A percentile compares a stretch with the other conserved stretches of the same genome.
Conservation (phyloP, 2,113 vertebrate genomes). For the Colinus virginianus region DNA sequence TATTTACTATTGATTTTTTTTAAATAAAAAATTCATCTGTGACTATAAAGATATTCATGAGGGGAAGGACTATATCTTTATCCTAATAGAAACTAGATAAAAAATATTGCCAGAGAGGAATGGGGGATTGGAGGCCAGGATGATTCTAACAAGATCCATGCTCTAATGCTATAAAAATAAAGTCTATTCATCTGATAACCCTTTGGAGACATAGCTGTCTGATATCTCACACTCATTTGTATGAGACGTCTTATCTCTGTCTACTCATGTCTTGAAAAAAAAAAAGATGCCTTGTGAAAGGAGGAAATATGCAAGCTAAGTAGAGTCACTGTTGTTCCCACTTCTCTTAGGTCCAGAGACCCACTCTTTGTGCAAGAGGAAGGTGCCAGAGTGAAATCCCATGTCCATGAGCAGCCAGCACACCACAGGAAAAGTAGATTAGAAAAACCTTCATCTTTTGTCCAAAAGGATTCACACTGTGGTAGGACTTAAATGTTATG, state of each 20-base stretch:
- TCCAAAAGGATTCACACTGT: neutral
- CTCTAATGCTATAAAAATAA: neutral
- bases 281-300: neutral
- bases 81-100: neutral
- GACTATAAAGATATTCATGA: neutral
- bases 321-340: neutral
- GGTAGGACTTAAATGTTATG: neutral
- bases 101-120: neutral
- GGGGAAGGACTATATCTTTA: neutral
- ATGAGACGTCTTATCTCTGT: no score
- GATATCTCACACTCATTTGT: neutral
- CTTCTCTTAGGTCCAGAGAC: neutral
- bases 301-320: neutral
- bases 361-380: neutral
- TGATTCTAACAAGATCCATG: fast-evolving
- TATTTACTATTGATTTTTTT: neutral
- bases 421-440: neutral
- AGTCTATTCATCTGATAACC: neutral
- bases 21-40: neutral
- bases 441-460: neutral
- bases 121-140: neutral
- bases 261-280: neutral
- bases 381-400: neutral
- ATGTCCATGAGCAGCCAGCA: neutral
- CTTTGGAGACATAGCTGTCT: neutral